These are phyloP conservation scores for Metopia argyrocephala DNA, from an alignment of 2,888 invertebrate genomes.

Conservation along the genomic window DNA sequence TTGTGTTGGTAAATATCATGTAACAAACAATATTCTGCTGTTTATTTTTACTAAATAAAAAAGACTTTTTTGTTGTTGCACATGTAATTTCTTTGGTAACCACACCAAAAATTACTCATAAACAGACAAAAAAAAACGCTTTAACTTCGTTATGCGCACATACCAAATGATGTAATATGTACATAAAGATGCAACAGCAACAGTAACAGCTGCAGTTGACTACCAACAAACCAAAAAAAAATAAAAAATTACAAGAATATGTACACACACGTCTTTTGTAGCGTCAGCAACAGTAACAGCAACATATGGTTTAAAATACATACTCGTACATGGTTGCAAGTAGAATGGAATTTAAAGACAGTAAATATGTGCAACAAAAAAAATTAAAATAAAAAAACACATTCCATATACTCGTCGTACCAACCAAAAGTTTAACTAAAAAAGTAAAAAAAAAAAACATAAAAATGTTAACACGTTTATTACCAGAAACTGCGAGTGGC, in stretches of 20 bases:
- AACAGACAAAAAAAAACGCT: constrained; percentile 14
- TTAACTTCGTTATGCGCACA: constrained; percentile 36
- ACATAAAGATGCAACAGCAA: constrained; percentile 53
- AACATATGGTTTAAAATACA: neutral
- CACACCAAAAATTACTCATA: constrained; percentile 35
- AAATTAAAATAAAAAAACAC: neutral
- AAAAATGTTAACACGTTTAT: no score
- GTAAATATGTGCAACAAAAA: constrained; percentile 13
- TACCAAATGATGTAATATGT: constrained; percentile 51
- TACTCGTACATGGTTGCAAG: neutral
- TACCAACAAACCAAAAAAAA: constrained; percentile 1
- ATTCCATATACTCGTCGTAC: no score
- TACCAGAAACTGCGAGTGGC: no score
- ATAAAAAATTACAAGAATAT: neutral
- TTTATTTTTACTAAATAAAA: neutral
- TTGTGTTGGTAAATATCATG: neutral
- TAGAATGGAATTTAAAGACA: constrained; percentile 55
- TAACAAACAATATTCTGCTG: neutral
- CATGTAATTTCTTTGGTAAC: constrained; percentile 46
- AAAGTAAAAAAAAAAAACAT: no score
- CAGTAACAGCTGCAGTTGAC: constrained; percentile 11
- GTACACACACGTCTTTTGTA: neutral
- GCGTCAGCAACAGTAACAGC: neutral
- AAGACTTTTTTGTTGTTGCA: neutral
- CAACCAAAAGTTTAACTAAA: no score